Conservation (phyloP, 2,113 vertebrate species). For the Oryzias curvinotus region DNA sequence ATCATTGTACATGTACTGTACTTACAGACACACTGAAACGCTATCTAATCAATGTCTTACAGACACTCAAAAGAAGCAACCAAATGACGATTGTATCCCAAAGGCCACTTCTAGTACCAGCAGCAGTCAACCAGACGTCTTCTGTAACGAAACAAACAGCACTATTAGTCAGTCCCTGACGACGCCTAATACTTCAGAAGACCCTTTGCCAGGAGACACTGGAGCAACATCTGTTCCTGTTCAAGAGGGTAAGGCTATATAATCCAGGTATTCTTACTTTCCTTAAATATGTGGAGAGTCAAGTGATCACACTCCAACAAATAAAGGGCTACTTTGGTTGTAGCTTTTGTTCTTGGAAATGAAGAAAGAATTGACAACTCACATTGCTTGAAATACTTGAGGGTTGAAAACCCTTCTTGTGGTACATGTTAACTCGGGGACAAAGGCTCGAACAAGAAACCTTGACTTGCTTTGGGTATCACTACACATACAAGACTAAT, state of each 20-base stretch:
- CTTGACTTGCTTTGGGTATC: conserved; percentile 58
- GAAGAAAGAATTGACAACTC: conserved; percentile 5
- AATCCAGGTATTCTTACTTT: conserved; percentile 1
- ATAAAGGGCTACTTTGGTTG: neutral
- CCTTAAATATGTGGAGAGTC: neutral
- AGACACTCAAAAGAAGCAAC: conserved; percentile 97
- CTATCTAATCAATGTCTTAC: conserved; percentile 13
- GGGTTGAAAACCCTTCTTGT: conserved; percentile 59
- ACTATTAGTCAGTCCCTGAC: conserved; percentile 89
- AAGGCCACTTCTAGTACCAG: conserved; percentile 91
- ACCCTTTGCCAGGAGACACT: conserved; percentile 83
- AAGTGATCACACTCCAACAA: neutral
- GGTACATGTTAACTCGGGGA: conserved; percentile 61
- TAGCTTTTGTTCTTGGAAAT: neutral
- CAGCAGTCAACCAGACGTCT: conserved; percentile 92
- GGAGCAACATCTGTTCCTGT: conserved; percentile 86
- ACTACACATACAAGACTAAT: conserved; percentile 58
- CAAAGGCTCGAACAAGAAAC: conserved; percentile 62
- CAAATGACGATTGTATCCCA: conserved; percentile 89
- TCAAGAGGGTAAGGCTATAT: conserved; percentile 85
- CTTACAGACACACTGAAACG: too few relatives aligned
- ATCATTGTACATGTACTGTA: too few relatives aligned
- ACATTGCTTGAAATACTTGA: neutral
- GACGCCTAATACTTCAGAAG: conserved; percentile 83
- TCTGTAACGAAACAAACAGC: conserved; percentile 89